phyloP scores from a whole-genome alignment of 2,797 vertebrate genomes.

The Ambastaia sidthimunki region DNA sequence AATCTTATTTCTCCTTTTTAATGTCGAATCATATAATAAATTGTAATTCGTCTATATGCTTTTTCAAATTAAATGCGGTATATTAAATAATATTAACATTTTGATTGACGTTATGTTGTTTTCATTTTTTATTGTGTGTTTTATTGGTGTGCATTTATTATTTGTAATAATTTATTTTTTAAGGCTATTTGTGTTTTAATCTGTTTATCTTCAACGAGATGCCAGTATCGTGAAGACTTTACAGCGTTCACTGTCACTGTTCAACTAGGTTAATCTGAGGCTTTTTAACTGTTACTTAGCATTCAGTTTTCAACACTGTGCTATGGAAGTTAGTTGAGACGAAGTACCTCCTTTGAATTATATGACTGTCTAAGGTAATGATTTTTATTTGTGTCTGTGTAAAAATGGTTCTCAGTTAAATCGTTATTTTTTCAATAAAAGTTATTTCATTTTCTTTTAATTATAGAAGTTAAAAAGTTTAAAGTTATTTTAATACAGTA shows the following conservation, averaged over 20 bases:
- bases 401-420: not conserved
- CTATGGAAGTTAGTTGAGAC: too few relatives aligned
- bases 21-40: not conserved
- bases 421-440: not conserved
- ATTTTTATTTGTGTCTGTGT: too few relatives aligned
- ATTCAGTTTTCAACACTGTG: not conserved
- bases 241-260: too few relatives aligned
- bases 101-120: not conserved
- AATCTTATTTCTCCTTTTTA: not conserved
- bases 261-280: too few relatives aligned
- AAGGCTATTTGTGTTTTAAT: too few relatives aligned
- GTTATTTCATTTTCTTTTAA: not conserved
- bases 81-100: not conserved
- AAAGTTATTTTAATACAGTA: not conserved
- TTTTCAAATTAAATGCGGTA: not conserved
- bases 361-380: too few relatives aligned
- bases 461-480: not conserved
- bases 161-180: too few relatives aligned
- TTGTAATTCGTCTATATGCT: not conserved
- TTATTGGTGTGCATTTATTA: too few relatives aligned
- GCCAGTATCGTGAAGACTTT: too few relatives aligned
- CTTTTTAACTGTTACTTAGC: not conserved
- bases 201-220: too few relatives aligned
- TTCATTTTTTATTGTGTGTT: not conserved
- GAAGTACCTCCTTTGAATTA: too few relatives aligned